phyloP scores from a whole-genome alignment of 2,797 vertebrate species.

The Acrossocheilus wenchowensis region DNA sequence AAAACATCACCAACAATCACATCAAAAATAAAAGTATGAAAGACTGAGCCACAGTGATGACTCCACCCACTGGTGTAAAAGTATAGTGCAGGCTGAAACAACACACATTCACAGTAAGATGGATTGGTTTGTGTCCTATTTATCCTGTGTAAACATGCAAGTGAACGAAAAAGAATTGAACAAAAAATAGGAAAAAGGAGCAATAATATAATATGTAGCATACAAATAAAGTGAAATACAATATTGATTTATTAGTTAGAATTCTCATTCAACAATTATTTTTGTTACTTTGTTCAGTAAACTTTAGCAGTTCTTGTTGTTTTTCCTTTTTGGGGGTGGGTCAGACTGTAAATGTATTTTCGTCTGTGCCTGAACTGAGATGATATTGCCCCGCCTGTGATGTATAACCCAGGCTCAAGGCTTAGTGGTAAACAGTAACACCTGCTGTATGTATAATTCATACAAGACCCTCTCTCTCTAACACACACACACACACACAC shows the following conservation, averaged over 20 bases:
- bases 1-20: not conserved
- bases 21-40: not conserved
- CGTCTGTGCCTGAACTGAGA: conserved; percentile 38
- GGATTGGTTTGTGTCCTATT: conserved; percentile 6
- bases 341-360: conserved; percentile 29
- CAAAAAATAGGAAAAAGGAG: not conserved
- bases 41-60: not conserved
- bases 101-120: conserved; percentile 1
- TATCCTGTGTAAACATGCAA: not conserved
- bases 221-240: not conserved
- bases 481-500: not conserved
- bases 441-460: conserved; percentile 73
- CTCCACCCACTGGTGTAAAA: conserved; percentile 54
- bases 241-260: conserved; percentile 2
- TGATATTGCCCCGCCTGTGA: conserved; percentile 43
- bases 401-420: conserved; percentile 58
- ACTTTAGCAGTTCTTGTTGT: not conserved
- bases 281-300: not conserved
- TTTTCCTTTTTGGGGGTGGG: not conserved
- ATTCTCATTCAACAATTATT: not conserved
- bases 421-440: conserved; percentile 74
- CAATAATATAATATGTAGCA: not conserved
- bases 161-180: not conserved
- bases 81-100: conserved; percentile 24
- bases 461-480: conserved; percentile 57